Percentiles rank a stretch among this genome's conserved stretches.
phyloP scores from a whole-genome alignment of 2,797 vertebrate species.

The Microcaecilia unicolor region DNA sequence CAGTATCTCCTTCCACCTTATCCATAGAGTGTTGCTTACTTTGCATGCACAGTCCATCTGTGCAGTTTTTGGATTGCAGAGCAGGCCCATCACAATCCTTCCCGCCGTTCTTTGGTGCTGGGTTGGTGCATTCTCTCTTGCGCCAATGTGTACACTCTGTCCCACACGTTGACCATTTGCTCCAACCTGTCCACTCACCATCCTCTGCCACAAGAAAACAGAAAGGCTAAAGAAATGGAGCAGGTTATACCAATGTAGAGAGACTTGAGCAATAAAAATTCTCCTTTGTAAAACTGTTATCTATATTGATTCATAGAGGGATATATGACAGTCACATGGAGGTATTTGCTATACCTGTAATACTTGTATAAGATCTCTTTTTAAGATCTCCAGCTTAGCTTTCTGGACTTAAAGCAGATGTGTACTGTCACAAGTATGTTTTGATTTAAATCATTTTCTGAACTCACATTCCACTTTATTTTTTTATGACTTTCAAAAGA shows the following conservation, averaged over 20 bases:
- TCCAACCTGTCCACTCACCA: conserved; percentile 95
- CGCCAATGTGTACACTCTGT: conserved; percentile 98
- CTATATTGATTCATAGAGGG: no score
- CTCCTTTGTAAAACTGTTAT: no score
- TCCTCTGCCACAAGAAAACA: conserved; percentile 70
- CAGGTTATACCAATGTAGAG: no score
- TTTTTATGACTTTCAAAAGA: conserved; percentile 23
- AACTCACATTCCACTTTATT: conserved; percentile 21
- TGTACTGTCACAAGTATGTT: conserved; percentile 20
- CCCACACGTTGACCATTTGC: conserved; percentile 96
- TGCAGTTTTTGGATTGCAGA: conserved; percentile 97
- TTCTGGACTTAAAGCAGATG: no score
- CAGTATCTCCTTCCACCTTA: not conserved
- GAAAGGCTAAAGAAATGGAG: no score
- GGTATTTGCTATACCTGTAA: no score
- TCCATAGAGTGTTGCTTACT: conserved; percentile 66
- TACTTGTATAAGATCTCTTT: no score
- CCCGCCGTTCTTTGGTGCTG: conserved; percentile 87
- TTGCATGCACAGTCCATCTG: conserved; percentile 96
- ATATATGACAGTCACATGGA: no score
- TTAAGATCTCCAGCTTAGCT: no score
- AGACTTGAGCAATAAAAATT: no score
- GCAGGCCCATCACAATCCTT: conserved; percentile 92
- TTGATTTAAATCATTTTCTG: conserved; percentile 8
- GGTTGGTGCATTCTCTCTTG: conserved; percentile 80